Percentiles rank a stretch among this genome's conserved stretches.
These are phyloP conservation scores for Eulithis testata DNA, from an alignment of 2,888 invertebrate genomes.

Conservation along the genomic window DNA sequence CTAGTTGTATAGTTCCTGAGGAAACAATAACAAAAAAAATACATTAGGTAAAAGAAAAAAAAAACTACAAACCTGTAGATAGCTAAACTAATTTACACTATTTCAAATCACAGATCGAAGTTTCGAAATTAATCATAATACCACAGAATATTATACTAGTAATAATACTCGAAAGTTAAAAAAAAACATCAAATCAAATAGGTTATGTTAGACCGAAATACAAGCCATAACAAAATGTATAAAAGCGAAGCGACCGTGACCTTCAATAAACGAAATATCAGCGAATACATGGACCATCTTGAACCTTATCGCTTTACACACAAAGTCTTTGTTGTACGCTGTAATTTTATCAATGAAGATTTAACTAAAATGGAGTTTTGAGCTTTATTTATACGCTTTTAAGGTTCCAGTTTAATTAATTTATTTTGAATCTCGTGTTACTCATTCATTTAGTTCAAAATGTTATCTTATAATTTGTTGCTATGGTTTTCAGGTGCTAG, in stretches of 20 bases:
- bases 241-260: neutral
- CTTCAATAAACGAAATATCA: neutral
- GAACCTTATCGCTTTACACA: neutral
- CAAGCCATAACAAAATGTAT: neutral
- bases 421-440: neutral
- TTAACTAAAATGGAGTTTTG: neutral
- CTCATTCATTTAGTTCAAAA: neutral
- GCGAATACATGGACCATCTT: neutral
- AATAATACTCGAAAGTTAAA: too few relatives aligned
- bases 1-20: neutral
- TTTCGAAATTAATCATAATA: too few relatives aligned
- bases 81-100: too few relatives aligned
- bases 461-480: neutral
- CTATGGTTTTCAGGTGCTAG: neutral
- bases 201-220: neutral
- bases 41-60: too few relatives aligned
- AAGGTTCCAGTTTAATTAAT: neutral
- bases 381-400: neutral
- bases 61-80: too few relatives aligned
- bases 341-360: neutral
- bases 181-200: neutral
- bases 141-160: too few relatives aligned
- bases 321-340: slow-evolving; percentile 9
- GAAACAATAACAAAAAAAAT: too few relatives aligned
- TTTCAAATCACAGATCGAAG: too few relatives aligned